phyloP scores from a whole-genome alignment of 2,113 vertebrate species.

The Brachyistius frenatus region DNA sequence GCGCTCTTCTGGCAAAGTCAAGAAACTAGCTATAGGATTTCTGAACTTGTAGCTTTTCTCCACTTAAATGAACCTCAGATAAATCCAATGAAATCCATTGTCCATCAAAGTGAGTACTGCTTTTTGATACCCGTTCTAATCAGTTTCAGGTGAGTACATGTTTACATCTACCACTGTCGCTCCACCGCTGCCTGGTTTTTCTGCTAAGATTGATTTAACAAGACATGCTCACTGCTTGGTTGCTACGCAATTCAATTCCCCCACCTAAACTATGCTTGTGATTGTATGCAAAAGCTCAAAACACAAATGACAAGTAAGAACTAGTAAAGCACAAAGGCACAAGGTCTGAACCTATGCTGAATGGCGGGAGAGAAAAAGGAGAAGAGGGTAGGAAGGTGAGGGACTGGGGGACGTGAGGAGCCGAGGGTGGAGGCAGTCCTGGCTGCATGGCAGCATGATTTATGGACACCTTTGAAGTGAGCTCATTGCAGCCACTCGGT shows the following conservation, averaged over 20 bases:
- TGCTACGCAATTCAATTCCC: conserved; percentile 21
- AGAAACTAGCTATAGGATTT: conserved; percentile 70
- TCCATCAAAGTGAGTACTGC: conserved; percentile 22
- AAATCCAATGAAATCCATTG: conserved; percentile 43
- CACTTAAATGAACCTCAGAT: conserved; percentile 55
- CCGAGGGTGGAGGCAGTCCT: conserved; percentile 37
- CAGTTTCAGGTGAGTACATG: conserved; percentile 27
- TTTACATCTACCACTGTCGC: conserved; percentile 33
- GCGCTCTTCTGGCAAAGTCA: conserved; percentile 79
- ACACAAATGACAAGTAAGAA: not conserved
- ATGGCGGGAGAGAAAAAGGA: conserved; percentile 36
- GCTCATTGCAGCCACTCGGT: conserved; percentile 71
- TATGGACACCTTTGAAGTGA: conserved; percentile 84
- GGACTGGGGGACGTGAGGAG: conserved; percentile 15
- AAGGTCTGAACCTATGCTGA: conserved; percentile 46
- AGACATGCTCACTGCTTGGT: conserved; percentile 4
- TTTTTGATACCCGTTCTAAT: conserved; percentile 45
- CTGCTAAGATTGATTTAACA: conserved; percentile 31
- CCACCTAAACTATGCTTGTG: not conserved
- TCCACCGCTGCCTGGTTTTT: not conserved
- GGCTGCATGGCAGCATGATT: conserved; percentile 77
- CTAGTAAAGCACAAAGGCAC: conserved; percentile 9
- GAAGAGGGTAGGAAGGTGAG: conserved; percentile 41
- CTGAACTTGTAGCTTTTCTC: conserved; percentile 59
- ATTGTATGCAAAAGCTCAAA: conserved; percentile 12